phyloP scores from a whole-genome alignment of 2,113 vertebrate species.

The Australoheros scitulus region DNA sequence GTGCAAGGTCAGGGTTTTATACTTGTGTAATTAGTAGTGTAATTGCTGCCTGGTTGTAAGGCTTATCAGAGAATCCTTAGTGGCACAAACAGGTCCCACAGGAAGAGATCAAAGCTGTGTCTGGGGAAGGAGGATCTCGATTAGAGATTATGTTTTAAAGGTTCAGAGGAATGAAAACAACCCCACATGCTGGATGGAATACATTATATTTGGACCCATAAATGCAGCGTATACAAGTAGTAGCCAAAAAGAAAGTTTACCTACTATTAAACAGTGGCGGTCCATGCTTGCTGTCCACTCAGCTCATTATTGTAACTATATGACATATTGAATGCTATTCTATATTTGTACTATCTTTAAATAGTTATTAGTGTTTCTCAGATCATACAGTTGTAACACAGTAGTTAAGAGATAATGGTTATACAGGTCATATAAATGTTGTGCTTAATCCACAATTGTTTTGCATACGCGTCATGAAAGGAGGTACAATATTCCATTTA shows the following conservation, averaged over 20 bases:
- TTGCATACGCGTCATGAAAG: not conserved
- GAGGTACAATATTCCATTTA: not conserved
- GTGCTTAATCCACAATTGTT: not conserved
- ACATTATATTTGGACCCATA: constrained; percentile 9
- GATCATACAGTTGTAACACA: not conserved
- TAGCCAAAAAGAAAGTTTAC: not conserved
- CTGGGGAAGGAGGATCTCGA: constrained; percentile 50
- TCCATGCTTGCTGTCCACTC: not conserved
- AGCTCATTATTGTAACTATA: not conserved
- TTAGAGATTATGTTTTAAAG: constrained; percentile 51
- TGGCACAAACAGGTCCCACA: constrained; percentile 64
- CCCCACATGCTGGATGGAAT: not conserved
- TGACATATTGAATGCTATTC: not conserved
- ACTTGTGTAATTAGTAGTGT: constrained; percentile 61
- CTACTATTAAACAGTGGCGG: not conserved
- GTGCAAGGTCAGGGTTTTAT: constrained; percentile 62
- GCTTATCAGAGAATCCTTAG: constrained; percentile 52
- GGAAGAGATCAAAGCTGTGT: constrained; percentile 65
- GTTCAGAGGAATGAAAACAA: constrained; percentile 53
- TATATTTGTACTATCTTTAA: not conserved
- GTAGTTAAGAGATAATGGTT: not conserved
- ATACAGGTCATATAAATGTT: not conserved
- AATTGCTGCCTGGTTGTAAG: constrained; percentile 55
- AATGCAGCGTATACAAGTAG: not conserved
- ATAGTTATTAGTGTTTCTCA: not conserved